Conservation (phyloP, 92 coral and sea anemone species). For the Meandrina meandrites region DNA sequence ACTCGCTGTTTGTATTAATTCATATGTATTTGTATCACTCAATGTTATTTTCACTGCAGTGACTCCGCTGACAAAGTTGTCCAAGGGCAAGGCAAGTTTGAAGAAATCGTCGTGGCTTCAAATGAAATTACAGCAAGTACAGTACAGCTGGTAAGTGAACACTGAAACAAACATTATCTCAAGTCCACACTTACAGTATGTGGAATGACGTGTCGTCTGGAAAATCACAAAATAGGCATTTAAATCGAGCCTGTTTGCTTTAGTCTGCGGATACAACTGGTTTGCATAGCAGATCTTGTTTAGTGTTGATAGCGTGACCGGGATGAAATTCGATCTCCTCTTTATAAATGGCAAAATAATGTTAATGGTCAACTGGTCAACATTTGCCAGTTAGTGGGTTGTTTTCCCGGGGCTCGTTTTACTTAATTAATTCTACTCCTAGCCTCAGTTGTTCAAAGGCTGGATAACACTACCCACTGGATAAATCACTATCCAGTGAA, state of each 20-base stretch:
- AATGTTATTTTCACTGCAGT: slow-evolving; percentile 31
- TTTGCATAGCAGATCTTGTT: neutral
- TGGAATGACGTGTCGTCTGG: neutral
- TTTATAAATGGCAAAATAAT: too few relatives aligned
- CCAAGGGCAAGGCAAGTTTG: slow-evolving; percentile 93
- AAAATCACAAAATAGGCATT: too few relatives aligned
- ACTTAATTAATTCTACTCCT: too few relatives aligned
- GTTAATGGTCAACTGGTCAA: neutral
- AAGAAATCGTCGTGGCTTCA: slow-evolving; percentile 95
- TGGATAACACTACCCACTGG: too few relatives aligned
- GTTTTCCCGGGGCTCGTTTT: too few relatives aligned
- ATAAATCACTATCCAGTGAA: too few relatives aligned
- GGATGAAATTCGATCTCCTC: too few relatives aligned
- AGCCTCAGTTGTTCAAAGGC: too few relatives aligned
- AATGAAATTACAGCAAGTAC: slow-evolving; percentile 99
- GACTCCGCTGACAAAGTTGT: slow-evolving; percentile 98
- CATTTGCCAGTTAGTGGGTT: neutral
- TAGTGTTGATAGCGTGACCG: neutral
- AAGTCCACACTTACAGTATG: neutral
- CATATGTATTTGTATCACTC: neutral
- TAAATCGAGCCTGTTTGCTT: neutral
- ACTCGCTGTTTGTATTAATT: neutral
- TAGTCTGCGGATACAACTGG: neutral
- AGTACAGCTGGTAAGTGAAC: slow-evolving; percentile 83
- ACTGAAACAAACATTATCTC: neutral